Evolutionary conservation across 2,888 invertebrate species (phyloP).

Genomic region (Coelopa pilipes): DNA sequence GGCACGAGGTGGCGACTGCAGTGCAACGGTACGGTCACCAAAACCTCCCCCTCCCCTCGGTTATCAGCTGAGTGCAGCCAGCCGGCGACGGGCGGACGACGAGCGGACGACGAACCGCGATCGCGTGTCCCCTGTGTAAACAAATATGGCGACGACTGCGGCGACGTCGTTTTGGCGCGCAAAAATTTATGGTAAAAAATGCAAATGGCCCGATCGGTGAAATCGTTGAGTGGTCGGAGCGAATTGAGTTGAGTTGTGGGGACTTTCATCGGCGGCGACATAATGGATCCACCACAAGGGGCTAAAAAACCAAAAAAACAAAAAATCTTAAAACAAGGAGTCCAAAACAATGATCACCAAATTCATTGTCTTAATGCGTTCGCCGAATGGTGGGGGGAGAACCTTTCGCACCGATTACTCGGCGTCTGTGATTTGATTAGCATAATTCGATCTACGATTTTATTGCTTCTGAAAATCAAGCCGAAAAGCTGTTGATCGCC

Average conservation of each 20-base stretch:
- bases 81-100: neutral
- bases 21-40: neutral
- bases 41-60: neutral
- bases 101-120: neutral
- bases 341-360: too few species aligned
- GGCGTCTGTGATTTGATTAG: neutral
- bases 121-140: neutral
- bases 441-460: slow-evolving; percentile 2
- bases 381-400: too few species aligned
- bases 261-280: neutral
- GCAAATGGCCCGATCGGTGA: slow-evolving; percentile 12
- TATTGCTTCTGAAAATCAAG: too few species aligned
- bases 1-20: slow-evolving; percentile 5
- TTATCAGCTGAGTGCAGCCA: slow-evolving; percentile 32
- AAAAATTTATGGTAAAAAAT: slow-evolving; percentile 31
- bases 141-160: neutral
- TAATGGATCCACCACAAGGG: too few species aligned
- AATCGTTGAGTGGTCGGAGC: neutral
- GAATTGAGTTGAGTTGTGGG: neutral
- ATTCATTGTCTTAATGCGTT: too few species aligned
- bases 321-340: too few species aligned
- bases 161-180: slow-evolving; percentile 13
- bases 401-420: too few species aligned
- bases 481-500: neutral
- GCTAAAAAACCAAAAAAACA: too few species aligned